Evolutionary conservation across 2,113 vertebrate genomes (phyloP), one percentile per base, ranked within the genome.

Genomic region (Bujurquina vittata): DNA sequence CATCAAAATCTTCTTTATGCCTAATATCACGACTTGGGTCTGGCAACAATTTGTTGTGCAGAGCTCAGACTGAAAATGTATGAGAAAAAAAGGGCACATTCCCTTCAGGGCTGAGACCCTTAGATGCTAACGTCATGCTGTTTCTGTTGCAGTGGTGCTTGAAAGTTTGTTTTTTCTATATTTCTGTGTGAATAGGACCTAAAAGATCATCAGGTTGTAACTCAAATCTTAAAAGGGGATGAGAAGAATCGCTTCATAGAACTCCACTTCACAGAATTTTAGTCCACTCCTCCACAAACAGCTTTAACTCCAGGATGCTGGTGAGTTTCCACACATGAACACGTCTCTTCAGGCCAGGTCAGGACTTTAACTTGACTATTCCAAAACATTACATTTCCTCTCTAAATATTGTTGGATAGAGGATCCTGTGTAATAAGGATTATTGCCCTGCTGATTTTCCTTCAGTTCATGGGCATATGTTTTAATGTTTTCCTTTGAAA

Each of bases 1-100:
- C 79, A 86, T 90, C 83, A 79, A 76, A 85, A 67, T 67, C 46
- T 15, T 83, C 72, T 84, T 83, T 74, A 80, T 74, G n/a, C 29
- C 20, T 65, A 62, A 72, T 74, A 57, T 72, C 37, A 55, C 62
- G 58, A 79, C 20, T 57, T 46, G 4, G 33, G 17, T 54, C 12
- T 77, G 55, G 77, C 63, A 15, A 52, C 54, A 31, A 57, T 73
- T 69, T 56, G 54, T 56, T 74, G 46, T 80, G 22, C 54, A 60
- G 26, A 33, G 33, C 22, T 37, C 11, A 65, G 57, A 52, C 29
- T 73, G 17, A 79, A 63, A 88, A 23, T 76, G 17, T 87, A 79
- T 23, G 9, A 72, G 23, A 17, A 14, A 58, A 75, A 40, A 33
- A 18, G 26, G 33, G 2, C 26, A 57, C 61, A 52, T 56, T 62